Conservation (phyloP, 1,140 invertebrate genomes). For the Thaumetopoea pityocampa region DNA sequence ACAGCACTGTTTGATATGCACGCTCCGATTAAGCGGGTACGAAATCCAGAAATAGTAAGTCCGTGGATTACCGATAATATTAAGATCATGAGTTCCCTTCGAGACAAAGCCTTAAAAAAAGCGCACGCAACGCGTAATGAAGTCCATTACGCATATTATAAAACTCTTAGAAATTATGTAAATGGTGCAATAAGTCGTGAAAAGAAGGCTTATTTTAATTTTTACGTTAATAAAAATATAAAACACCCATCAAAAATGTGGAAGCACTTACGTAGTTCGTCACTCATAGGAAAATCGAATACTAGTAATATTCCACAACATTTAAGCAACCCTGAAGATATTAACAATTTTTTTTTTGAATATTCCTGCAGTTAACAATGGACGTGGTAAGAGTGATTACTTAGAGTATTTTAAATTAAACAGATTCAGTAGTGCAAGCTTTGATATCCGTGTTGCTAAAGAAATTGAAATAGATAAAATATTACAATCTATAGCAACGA, state of each 20-base stretch:
- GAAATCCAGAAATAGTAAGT: not conserved
- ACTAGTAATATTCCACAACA: constrained; percentile 3
- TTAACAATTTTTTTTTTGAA: too few species aligned
- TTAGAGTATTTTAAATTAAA: too few species aligned
- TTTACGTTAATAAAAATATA: constrained; percentile 13
- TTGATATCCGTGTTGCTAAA: too few species aligned
- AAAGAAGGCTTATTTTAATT: constrained; percentile 13
- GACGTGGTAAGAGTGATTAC: too few species aligned
- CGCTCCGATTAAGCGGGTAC: constrained; percentile 1
- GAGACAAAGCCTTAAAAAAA: constrained; percentile 6
- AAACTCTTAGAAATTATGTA: constrained; percentile 9
- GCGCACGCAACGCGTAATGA: constrained; percentile 1
- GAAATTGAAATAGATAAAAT: too few species aligned
- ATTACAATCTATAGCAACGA: too few species aligned
- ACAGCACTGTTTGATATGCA: constrained; percentile 3
- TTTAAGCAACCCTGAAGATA: constrained; percentile 12
- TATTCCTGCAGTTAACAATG: too few species aligned
- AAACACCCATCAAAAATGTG: constrained; percentile 6
- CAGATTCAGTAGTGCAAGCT: too few species aligned
- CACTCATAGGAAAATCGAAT: not conserved
- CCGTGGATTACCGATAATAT: constrained; percentile 11
- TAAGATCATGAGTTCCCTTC: constrained; percentile 6
- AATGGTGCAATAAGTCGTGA: constrained; percentile 12
- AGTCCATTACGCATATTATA: constrained; percentile 8
- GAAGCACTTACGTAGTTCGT: constrained; percentile 8